phyloP scores from a whole-genome alignment of 2,888 invertebrate genomes.

The Orchestes rusci region DNA sequence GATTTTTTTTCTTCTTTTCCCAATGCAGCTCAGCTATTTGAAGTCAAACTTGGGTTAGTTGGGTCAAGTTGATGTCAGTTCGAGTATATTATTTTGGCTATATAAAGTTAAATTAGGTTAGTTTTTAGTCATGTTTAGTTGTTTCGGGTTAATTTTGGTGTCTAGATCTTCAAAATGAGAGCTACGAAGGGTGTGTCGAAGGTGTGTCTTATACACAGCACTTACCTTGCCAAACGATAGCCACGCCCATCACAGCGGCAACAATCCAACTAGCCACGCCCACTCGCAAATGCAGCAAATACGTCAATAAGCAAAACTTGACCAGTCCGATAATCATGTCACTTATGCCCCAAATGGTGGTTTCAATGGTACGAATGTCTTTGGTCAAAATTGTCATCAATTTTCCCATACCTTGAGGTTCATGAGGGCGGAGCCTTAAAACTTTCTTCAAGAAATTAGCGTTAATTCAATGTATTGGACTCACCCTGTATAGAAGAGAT shows the following conservation, averaged over 20 bases:
- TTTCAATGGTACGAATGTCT: slow-evolving; percentile 85
- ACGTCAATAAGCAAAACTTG: slow-evolving; percentile 71
- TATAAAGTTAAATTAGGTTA: too few relatives aligned
- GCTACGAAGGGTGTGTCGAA: too few relatives aligned
- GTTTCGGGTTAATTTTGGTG: too few relatives aligned
- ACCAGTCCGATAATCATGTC: slow-evolving; percentile 88
- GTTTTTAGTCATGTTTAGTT: too few relatives aligned
- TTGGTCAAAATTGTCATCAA: slow-evolving; percentile 85
- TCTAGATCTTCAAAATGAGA: too few relatives aligned
- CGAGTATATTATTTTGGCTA: too few relatives aligned
- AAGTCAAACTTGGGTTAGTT: too few relatives aligned
- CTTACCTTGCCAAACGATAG: slow-evolving; percentile 14
- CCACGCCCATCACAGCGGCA: slow-evolving; percentile 43
- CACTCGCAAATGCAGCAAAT: slow-evolving; percentile 60
- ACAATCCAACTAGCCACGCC: slow-evolving; percentile 49
- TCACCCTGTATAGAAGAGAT: slow-evolving; percentile 17
- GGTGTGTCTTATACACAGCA: too few relatives aligned
- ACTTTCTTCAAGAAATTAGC: slow-evolving; percentile 57
- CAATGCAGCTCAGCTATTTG: too few relatives aligned
- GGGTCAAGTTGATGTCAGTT: neutral
- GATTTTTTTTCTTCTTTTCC: too few relatives aligned
- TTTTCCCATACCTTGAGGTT: slow-evolving; percentile 59
- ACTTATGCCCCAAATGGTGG: slow-evolving; percentile 77
- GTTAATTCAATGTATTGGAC: neutral
- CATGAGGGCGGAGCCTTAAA: slow-evolving; percentile 39